phyloP scores from a whole-genome alignment of 2,888 invertebrate species.

The Digitonthophagus gazella region DNA sequence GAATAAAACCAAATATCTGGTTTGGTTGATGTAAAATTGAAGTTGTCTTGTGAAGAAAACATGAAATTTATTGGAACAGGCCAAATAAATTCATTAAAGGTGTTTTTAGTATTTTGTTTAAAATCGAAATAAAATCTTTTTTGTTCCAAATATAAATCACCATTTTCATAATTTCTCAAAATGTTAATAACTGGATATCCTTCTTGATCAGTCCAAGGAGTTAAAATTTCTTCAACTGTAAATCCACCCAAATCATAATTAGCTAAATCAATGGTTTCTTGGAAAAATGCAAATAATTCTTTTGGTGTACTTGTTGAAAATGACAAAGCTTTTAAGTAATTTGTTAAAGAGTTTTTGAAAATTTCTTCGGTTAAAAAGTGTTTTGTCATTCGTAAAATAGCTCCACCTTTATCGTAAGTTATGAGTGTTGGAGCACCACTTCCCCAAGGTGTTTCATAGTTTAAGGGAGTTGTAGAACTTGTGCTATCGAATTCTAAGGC shows the following conservation, averaged over 20 bases:
- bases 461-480: slow-evolving; percentile 52
- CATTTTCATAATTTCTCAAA: slow-evolving; percentile 33
- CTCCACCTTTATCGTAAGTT: slow-evolving; percentile 60
- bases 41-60: slow-evolving; percentile 1
- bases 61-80: slow-evolving; percentile 24
- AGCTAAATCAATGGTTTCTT: slow-evolving; percentile 11
- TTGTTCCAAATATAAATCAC: slow-evolving; percentile 9
- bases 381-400: slow-evolving; percentile 16
- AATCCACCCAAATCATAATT: neutral
- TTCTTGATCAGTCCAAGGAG: slow-evolving; percentile 50
- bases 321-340: slow-evolving; percentile 10
- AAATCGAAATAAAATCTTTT: neutral
- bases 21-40: slow-evolving; percentile 16
- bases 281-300: slow-evolving; percentile 19
- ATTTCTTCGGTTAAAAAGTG: slow-evolving; percentile 15
- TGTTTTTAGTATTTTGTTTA: too few species aligned
- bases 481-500: slow-evolving; percentile 21
- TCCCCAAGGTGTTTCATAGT: slow-evolving; percentile 56
- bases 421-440: slow-evolving; percentile 57
- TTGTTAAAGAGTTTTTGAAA: neutral
- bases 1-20: slow-evolving; percentile 15
- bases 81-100: slow-evolving; percentile 11
- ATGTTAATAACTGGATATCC: slow-evolving; percentile 46
- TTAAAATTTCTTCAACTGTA: slow-evolving; percentile 42
- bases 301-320: too few species aligned